Evolutionary conservation across 2,113 vertebrate species (phyloP).

Genomic region (Platysternon megacephalum): DNA sequence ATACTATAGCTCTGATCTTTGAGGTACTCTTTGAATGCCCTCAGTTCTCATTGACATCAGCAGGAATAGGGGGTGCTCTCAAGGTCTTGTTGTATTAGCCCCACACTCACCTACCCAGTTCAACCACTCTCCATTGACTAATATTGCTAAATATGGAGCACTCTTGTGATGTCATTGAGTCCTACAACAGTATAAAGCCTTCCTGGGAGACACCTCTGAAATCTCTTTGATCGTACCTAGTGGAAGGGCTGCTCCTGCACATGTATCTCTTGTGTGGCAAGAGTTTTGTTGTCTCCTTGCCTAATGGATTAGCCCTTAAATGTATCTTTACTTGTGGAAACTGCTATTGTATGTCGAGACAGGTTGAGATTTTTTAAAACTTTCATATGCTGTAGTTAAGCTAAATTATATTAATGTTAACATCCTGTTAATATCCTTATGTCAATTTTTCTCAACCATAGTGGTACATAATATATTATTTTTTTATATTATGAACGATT

Average conservation of each 20-base stretch:
- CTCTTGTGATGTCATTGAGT: fast-evolving
- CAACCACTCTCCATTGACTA: background rate
- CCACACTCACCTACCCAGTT: background rate
- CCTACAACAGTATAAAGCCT: background rate
- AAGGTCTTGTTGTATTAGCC: background rate
- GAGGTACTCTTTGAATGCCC: background rate
- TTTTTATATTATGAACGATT: background rate
- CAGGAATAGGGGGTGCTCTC: background rate
- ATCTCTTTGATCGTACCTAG: background rate
- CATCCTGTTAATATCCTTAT: background rate
- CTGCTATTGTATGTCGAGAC: background rate
- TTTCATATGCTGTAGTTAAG: background rate
- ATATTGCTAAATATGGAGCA: background rate
- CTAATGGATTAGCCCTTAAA: background rate
- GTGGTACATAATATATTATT: fast-evolving
- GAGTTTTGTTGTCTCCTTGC: background rate
- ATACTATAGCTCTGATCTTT: background rate
- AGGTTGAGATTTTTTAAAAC: background rate
- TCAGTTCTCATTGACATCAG: fast-evolving
- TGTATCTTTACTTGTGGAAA: background rate
- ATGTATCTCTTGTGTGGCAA: background rate
- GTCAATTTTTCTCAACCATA: background rate
- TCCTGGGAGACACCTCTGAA: background rate
- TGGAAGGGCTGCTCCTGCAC: background rate
- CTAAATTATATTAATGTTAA: background rate